phyloP scores from a whole-genome alignment of 1,140 invertebrate genomes.

The Drosophila cardini region DNA sequence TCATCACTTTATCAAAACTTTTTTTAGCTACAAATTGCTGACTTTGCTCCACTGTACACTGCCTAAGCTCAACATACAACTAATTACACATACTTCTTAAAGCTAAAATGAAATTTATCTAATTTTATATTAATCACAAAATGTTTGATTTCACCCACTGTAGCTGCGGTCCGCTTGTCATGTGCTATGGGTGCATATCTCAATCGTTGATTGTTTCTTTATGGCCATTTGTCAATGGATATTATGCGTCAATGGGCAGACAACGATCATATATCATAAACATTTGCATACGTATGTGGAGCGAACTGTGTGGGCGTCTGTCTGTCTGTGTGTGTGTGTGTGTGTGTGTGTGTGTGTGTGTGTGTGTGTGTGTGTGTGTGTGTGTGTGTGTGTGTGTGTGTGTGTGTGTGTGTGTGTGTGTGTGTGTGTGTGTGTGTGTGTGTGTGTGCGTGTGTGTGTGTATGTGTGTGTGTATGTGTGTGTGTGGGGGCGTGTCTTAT shows the following conservation, averaged over 20 bases:
- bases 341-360: constrained; percentile 31
- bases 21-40: too few relatives aligned
- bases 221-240: constrained; percentile 71
- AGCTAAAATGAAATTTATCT: too few relatives aligned
- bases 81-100: too few relatives aligned
- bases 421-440: constrained; percentile 3
- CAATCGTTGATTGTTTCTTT: constrained; percentile 45
- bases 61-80: too few relatives aligned
- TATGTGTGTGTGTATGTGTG: too few relatives aligned
- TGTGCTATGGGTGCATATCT: constrained; percentile 13
- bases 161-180: constrained; percentile 1
- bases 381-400: too few relatives aligned
- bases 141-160: constrained; percentile 6
- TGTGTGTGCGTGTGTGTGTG: constrained; percentile 9
- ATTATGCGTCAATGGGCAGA: constrained; percentile 59
- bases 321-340: neutral
- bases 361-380: constrained; percentile 1
- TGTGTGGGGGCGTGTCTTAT: constrained; percentile 16
- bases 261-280: constrained; percentile 56
- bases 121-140: neutral
- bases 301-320: constrained; percentile 40
- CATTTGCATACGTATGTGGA: constrained; percentile 35
- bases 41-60: too few relatives aligned
- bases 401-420: constrained; percentile 35
- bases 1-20: too few relatives aligned